Evolutionary conservation across 2,113 vertebrate genomes (phyloP).

Genomic region (Pholis gunnellus): DNA sequence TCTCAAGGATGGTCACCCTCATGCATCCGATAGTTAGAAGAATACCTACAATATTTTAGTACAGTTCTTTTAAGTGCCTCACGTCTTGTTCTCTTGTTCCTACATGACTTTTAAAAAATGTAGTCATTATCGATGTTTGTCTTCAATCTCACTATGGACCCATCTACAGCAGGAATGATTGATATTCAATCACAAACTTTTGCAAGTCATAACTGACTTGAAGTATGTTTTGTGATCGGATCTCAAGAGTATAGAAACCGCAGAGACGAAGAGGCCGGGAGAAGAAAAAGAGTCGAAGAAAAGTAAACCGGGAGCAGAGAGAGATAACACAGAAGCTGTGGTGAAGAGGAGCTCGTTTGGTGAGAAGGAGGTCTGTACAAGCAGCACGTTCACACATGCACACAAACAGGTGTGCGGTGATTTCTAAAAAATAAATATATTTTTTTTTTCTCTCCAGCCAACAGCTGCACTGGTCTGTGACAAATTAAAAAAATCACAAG

Average conservation of each 20-base stretch:
- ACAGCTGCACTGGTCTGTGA: background rate
- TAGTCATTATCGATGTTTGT: background rate
- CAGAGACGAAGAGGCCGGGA: conserved; percentile 73
- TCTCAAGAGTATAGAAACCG: conserved; percentile 3
- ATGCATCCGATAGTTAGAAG: too few relatives aligned
- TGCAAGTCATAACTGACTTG: background rate
- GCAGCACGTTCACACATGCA: background rate
- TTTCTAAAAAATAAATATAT: background rate
- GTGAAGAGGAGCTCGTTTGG: conserved; percentile 69
- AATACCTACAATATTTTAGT: too few relatives aligned
- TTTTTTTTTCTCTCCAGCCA: conserved; percentile 5
- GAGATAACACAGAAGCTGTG: conserved; percentile 70
- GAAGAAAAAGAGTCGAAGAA: conserved; percentile 79
- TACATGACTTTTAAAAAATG: too few relatives aligned
- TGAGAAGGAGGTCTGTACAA: conserved; percentile 66
- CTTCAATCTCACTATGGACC: background rate
- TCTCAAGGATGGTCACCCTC: too few relatives aligned
- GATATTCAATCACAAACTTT: background rate
- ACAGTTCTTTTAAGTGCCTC: too few relatives aligned
- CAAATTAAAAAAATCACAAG: conserved; percentile 45
- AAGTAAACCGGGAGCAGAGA: conserved; percentile 74
- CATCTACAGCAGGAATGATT: background rate
- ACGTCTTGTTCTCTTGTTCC: too few relatives aligned
- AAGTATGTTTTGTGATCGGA: background rate
- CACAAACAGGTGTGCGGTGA: background rate